Evolutionary conservation across 2,888 invertebrate species (phyloP).

Genomic region (Agrochola lychnidis): DNA sequence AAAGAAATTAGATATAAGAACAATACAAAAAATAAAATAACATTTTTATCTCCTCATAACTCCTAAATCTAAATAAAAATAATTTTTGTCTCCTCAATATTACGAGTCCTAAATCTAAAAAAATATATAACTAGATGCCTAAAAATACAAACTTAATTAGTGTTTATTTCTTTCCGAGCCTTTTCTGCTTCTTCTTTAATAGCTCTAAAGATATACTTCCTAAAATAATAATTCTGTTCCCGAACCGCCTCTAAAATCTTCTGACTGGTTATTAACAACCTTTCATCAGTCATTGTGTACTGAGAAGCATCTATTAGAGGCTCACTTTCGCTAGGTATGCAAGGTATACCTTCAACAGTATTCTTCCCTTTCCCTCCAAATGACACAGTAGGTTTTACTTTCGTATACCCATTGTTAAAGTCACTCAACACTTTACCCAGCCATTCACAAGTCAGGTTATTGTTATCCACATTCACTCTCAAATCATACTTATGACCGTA

Average conservation of each 20-base stretch:
- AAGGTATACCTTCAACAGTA: slow-evolving; percentile 84
- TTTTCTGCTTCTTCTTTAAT: slow-evolving; percentile 65
- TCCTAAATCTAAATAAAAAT: too few species aligned
- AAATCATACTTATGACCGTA: slow-evolving; percentile 76
- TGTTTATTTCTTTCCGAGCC: slow-evolving; percentile 6
- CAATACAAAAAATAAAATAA: background rate
- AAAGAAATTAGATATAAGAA: background rate
- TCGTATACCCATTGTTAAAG: slow-evolving; percentile 81
- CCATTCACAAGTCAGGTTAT: slow-evolving; percentile 83
- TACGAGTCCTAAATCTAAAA: slow-evolving; percentile 17
- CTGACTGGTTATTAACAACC: slow-evolving; percentile 79
- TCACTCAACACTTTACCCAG: slow-evolving; percentile 78
- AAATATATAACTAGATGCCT: background rate
- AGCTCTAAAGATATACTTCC: slow-evolving; percentile 68
- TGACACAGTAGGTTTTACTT: slow-evolving; percentile 77
- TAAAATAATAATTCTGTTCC: slow-evolving; percentile 81
- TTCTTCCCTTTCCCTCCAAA: slow-evolving; percentile 62
- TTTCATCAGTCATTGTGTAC: slow-evolving; percentile 75
- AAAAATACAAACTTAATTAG: slow-evolving; percentile 1
- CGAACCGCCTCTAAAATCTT: slow-evolving; percentile 83
- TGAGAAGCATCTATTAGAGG: background rate
- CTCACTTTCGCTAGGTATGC: slow-evolving; percentile 66
- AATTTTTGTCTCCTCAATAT: background rate
- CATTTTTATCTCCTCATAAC: background rate
- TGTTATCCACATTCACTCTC: slow-evolving; percentile 81